Evolutionary conservation across 2,797 vertebrate genomes (phyloP).

Genomic region (Sylvilagus floridanus): DNA sequence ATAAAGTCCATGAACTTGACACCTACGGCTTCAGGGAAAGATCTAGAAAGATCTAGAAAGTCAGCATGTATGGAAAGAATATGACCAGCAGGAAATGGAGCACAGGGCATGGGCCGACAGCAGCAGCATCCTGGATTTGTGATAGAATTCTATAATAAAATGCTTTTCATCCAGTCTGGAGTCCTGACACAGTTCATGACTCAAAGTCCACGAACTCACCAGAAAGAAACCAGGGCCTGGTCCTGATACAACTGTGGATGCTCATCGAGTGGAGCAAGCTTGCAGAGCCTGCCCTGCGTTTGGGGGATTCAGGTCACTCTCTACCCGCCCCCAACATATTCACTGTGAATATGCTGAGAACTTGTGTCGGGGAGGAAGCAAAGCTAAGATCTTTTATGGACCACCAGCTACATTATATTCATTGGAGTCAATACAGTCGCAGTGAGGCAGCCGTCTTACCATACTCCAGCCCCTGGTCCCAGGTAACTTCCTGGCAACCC

Average conservation of each 20-base stretch:
- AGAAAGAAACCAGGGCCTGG: neutral
- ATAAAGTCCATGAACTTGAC: neutral
- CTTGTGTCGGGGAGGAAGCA: neutral
- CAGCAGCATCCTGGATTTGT: neutral
- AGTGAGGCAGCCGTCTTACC: neutral
- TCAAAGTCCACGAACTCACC: neutral
- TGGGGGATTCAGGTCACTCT: too few relatives aligned
- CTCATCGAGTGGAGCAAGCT: neutral
- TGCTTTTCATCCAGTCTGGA: neutral
- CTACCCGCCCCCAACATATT: rapidly evolving
- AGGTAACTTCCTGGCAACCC: neutral
- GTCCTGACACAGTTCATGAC: neutral
- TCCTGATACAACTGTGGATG: neutral
- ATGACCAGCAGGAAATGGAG: neutral
- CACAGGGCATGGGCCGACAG: neutral
- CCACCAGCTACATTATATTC: neutral
- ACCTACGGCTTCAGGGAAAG: neutral
- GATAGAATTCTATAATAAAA: neutral
- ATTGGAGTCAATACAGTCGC: neutral
- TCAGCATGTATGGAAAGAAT: neutral
- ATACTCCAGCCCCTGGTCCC: neutral
- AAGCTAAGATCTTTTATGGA: neutral
- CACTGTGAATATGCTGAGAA: neutral
- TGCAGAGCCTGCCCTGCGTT: neutral
- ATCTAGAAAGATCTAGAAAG: neutral